Evolutionary conservation across 2,797 vertebrate genomes (phyloP), one percentile per base, ranked within the genome.

Genomic region (Sebastes reedi): DNA sequence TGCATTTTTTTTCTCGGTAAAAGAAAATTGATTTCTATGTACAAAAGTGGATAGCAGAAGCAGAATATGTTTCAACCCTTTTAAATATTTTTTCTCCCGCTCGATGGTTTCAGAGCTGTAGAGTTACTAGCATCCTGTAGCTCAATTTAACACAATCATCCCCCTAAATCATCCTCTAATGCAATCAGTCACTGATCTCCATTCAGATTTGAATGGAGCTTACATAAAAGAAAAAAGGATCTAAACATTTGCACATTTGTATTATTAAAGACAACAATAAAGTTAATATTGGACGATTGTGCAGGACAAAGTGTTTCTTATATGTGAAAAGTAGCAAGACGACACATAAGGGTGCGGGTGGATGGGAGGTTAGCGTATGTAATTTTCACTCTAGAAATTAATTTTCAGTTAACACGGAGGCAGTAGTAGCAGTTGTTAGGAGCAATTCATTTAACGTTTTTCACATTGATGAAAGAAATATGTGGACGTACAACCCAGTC

Each of bases 121-220:
- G 50, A 52, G 39, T 67, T 22, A 54, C 42, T 8, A 32, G 34
- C 42, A 32, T 50, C 11, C 0, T 73, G 11, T 22, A n/a, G 24
- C 18, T 60, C 14, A 46, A 27, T 42, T 29, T 22, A 46, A 46
- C 8, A 30, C 56, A 55, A 24, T 0, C 54, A 24, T 55, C 22
- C 54, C 5, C 52, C 52, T 54, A 54, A 22, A 54, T 54, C 9
- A 5, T 54, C 52, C 52, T 54, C 52, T 54, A 10, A 54, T 54
- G 52, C n/a, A 54, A 22, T n/a, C 52, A 4, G n/a, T 54, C 52
- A 54, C n/a, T 54, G 52, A 54, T 54, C n/a, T 54, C 9, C 52
- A 54, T 22, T 54, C 52, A 22, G n/a, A 54, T 54, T 22, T 54
- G n/a, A 0, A 54, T 0, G 2, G n/a, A 54, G n/a, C 52, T 0